Evolutionary conservation across 2,797 vertebrate genomes (phyloP).

Genomic region (Oceanodroma leucorhoa): DNA sequence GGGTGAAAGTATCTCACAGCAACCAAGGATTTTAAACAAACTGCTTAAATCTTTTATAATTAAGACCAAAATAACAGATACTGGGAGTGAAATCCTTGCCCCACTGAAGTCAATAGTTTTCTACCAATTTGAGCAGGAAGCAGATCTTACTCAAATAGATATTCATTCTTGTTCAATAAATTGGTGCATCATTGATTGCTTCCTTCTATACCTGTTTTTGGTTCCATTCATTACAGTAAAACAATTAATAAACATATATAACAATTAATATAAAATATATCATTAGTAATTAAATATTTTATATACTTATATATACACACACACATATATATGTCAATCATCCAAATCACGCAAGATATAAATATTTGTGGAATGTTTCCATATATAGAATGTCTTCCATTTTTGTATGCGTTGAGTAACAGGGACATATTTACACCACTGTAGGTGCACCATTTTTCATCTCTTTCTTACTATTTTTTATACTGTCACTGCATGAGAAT

Average conservation of each 20-base stretch:
- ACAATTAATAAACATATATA: background rate
- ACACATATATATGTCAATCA: background rate
- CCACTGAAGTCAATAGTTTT: background rate
- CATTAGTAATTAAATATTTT: background rate
- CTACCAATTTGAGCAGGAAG: background rate
- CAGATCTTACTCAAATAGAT: background rate
- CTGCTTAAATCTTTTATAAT: background rate
- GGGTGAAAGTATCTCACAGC: background rate
- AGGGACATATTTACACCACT: background rate
- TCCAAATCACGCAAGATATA: background rate
- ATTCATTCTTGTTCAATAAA: background rate
- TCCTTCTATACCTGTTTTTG: background rate
- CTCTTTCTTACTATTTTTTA: background rate
- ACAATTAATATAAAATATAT: background rate
- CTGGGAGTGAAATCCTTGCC: background rate
- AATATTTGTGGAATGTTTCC: background rate
- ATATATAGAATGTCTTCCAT: background rate
- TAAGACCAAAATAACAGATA: background rate
- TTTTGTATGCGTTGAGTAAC: background rate
- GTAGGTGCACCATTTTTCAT: background rate
- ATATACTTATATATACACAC: background rate
- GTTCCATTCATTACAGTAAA: background rate
- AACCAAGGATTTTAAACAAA: conserved; percentile 2
- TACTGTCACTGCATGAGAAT: background rate
- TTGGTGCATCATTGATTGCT: background rate